phyloP scores from a whole-genome alignment of 1,140 invertebrate species.

The Bradysia coprophila region DNA sequence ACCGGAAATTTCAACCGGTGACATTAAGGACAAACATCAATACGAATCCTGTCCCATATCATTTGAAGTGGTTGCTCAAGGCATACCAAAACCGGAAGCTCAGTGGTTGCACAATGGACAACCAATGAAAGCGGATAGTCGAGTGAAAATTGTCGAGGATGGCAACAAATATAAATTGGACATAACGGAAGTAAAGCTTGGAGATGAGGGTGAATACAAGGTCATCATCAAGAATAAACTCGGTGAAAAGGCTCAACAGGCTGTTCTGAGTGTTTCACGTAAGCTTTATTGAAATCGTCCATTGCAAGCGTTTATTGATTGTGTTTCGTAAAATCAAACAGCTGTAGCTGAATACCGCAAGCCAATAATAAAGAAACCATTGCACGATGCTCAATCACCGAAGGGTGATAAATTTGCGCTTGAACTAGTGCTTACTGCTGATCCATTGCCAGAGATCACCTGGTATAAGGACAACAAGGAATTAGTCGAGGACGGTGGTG shows the following conservation, averaged over 20 bases:
- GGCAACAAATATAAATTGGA: constrained; percentile 55
- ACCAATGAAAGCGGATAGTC: constrained; percentile 35
- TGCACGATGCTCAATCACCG: constrained; percentile 34
- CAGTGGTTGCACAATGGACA: constrained; percentile 60
- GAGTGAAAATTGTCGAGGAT: constrained; percentile 41
- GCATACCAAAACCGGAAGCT: constrained; percentile 52
- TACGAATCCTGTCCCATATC: constrained; percentile 54
- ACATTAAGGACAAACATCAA: constrained; percentile 49
- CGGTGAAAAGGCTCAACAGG: constrained; percentile 50
- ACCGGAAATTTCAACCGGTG: constrained; percentile 49
- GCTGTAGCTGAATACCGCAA: constrained; percentile 53
- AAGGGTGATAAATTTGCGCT: constrained; percentile 55
- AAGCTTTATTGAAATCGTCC: constrained; percentile 15
- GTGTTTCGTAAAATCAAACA: constrained; percentile 14
- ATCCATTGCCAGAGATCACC: constrained; percentile 43
- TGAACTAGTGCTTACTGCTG: constrained; percentile 56
- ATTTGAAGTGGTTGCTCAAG: constrained; percentile 51
- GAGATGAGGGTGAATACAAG: constrained; percentile 59
- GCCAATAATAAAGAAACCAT: constrained; percentile 48
- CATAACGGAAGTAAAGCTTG: constrained; percentile 42
- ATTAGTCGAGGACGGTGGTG: constrained; percentile 17
- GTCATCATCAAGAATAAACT: constrained; percentile 54
- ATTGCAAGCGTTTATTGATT: constrained; percentile 1
- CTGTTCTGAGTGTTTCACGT: constrained; percentile 50
- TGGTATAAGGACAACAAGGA: constrained; percentile 32